Evolutionary conservation across 2,888 invertebrate species (phyloP), one percentile per base, ranked within the genome.

Genomic region (Galerucella pusilla): DNA sequence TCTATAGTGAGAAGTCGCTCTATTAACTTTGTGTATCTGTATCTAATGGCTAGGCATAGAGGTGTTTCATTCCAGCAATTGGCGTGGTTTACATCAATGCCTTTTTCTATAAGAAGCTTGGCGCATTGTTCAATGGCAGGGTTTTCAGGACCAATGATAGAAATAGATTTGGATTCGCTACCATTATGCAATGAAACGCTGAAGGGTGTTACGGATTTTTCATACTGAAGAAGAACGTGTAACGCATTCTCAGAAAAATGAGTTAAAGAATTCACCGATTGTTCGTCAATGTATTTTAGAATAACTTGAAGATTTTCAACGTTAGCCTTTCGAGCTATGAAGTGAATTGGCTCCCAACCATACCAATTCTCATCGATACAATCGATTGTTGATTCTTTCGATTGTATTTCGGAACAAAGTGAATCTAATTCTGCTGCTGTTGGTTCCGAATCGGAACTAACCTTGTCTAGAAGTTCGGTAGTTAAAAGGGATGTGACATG

Each of bases 11-110:
- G 52, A 12, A 83, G 45, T 1, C 78, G n/a, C 20, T 71, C 25
- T 45, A 67, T 68, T 28, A 75, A 28, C 10, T 71, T 46, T 14
- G 71, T 68, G 45, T 78, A 80, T 59, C 80, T 77, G 68, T 80
- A 78, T 67, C 79, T 76, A 1, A 81, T 77, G 10, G 83, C 83
- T n/a, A 83, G 68, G 28, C 81, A 74, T n/a, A 83, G 74, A 0
- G 83, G 81, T 9, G 82, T 81, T 76, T 83, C 83, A 28, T 80
- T 80, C 82, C 81, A 83, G 68, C 81, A 80, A 66, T 83, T 83
- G 6, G 76, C 77, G 59, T 83, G 83, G 60, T 83, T 83, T 2
- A 83, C 77, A 46, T 83, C 81, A 25, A 83, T 78, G 3, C 80
- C 82, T 54, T 73, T 73, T 1, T 78, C 66, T n/a, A 81, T 79